Conservation (phyloP, 2,888 invertebrate species). For the Zygothrica quintamaculata region DNA sequence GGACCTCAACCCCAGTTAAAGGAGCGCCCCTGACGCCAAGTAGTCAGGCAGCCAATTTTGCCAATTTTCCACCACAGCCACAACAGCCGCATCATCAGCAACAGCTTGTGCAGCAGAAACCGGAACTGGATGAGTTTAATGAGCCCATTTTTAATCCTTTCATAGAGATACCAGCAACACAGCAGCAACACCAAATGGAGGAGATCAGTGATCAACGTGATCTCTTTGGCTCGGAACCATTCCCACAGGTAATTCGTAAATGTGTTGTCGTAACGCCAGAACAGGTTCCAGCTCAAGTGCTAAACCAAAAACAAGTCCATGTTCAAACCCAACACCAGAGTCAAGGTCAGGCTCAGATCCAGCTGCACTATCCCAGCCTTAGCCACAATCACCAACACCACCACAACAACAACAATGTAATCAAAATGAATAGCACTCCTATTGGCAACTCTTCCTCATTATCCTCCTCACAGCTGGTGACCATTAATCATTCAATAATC, state of each 20-base stretch:
- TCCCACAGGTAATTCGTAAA: conserved; percentile 83
- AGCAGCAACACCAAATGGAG: conserved; percentile 41
- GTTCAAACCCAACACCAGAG: conserved; percentile 1
- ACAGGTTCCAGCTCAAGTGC: conserved; percentile 27
- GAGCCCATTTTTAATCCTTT: conserved; percentile 84
- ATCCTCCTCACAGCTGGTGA: conserved; percentile 76
- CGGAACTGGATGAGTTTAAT: conserved; percentile 83
- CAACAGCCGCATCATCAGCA: conserved; percentile 8
- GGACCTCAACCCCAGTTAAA: conserved; percentile 84
- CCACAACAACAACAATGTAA: conserved; percentile 48
- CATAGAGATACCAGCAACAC: conserved; percentile 46
- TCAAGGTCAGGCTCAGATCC: conserved; percentile 23
- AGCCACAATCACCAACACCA: conserved; percentile 38
- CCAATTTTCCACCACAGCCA: conserved; percentile 49
- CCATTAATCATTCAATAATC: conserved; percentile 84
- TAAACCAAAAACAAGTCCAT: conserved; percentile 17
- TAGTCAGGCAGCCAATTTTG: conserved; percentile 57
- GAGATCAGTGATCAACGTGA: conserved; percentile 73
- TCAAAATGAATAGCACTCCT: conserved; percentile 43
- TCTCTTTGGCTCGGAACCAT: conserved; percentile 84
- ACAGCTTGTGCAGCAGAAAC: conserved; percentile 25
- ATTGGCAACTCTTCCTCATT: conserved; percentile 27
- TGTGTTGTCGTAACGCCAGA: conserved; percentile 69
- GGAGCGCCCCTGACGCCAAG: conserved; percentile 31
- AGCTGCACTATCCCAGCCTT: conserved; percentile 51